These are phyloP conservation scores for Phaethon lepturus DNA, from an alignment of 2,113 vertebrate genomes.

Conservation along the genomic window DNA sequence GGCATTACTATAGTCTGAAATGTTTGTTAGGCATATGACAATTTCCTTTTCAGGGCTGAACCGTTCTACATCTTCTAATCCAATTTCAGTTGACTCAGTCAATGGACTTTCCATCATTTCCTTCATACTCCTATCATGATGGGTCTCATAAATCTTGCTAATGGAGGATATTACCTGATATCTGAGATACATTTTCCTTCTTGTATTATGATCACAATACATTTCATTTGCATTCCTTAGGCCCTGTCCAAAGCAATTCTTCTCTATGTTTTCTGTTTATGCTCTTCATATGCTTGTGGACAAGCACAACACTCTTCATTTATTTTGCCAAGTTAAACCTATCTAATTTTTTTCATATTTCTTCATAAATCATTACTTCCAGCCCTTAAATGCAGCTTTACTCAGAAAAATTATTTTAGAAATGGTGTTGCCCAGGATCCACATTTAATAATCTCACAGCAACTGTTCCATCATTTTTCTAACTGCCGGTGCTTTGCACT, in stretches of 20 bases:
- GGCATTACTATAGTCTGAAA: neutral
- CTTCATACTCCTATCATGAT: slow-evolving; percentile 51
- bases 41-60: slow-evolving; percentile 33
- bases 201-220: slow-evolving; percentile 73
- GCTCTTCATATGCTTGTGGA: slow-evolving; percentile 49
- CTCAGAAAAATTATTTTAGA: slow-evolving; percentile 26
- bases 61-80: slow-evolving; percentile 59
- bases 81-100: slow-evolving; percentile 66
- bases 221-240: slow-evolving; percentile 67
- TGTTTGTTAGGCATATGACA: slow-evolving; percentile 34
- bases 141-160: slow-evolving; percentile 75
- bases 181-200: slow-evolving; percentile 72
- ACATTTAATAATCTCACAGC: slow-evolving; percentile 6
- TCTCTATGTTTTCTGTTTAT: slow-evolving; percentile 55
- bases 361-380: slow-evolving; percentile 42
- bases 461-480: neutral
- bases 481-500: neutral
- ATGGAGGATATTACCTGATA: slow-evolving; percentile 72
- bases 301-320: slow-evolving; percentile 41
- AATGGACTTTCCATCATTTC: slow-evolving; percentile 65
- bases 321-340: slow-evolving; percentile 40
- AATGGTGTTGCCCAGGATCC: neutral
- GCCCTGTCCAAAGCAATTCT: slow-evolving; percentile 65
- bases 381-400: slow-evolving; percentile 19
- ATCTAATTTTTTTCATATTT: slow-evolving; percentile 63